Conservation (phyloP, 2,888 invertebrate species). For the Isoperla grammatica region DNA sequence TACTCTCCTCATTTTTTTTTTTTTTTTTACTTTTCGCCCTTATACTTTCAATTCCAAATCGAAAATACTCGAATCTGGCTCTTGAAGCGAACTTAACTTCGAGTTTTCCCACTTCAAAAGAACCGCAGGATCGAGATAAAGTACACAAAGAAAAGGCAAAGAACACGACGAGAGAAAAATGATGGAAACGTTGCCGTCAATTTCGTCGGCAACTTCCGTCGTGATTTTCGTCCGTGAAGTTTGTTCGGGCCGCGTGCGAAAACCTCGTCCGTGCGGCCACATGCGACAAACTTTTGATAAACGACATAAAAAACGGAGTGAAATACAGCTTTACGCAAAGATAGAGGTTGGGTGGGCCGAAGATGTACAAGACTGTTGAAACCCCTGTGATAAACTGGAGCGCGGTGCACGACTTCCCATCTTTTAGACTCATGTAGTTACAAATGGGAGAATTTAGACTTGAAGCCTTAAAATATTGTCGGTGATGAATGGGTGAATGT, state of each 20-base stretch:
- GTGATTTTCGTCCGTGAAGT: background rate
- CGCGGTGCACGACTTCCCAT: no score
- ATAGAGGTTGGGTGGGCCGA: slow-evolving; percentile 4
- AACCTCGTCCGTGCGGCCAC: background rate
- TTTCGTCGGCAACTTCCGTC: background rate
- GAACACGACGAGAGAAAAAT: slow-evolving; percentile 7
- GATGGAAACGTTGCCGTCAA: slow-evolving; percentile 10
- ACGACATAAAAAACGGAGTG: slow-evolving; percentile 10
- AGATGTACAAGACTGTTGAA: slow-evolving; percentile 2
- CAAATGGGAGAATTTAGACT: background rate
- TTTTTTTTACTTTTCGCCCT: background rate
- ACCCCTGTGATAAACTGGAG: background rate
- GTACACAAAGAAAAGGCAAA: slow-evolving; percentile 9
- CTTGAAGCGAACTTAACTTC: slow-evolving; percentile 10
- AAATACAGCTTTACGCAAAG: background rate
- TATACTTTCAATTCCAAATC: slow-evolving; percentile 2
- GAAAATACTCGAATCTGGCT: slow-evolving; percentile 12
- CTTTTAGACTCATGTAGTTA: background rate
- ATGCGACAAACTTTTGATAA: slow-evolving; percentile 16
- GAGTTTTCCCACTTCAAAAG: slow-evolving; percentile 11
- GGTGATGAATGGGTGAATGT: background rate
- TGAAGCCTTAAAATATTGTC: background rate
- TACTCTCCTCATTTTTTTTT: no score
- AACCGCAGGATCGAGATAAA: slow-evolving; percentile 11
- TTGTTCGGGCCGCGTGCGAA: no score